Base-by-base conservation (phyloP, 2,113 vertebrate genomes). In the Hemiscyllium ocellatum region DNA sequence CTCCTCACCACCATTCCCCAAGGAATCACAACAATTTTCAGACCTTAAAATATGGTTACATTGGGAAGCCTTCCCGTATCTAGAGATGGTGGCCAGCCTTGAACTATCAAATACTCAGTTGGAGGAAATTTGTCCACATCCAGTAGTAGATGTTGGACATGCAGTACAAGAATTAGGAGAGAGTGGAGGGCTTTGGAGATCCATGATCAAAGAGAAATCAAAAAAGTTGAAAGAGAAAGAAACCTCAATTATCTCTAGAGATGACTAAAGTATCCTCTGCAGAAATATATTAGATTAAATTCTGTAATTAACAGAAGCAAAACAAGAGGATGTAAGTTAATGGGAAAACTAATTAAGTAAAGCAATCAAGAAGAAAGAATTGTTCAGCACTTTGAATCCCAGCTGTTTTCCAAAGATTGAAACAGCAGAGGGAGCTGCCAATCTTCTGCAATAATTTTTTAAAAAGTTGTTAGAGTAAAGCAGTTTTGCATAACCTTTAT, bases 261-360 rank as follows among this genome's bases (percentile, higher is more conserved):
- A 95, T 42, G 47, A 95, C 94, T 95, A 52, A 95, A 95, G 72
- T 95, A 47, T 42, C 69, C 94, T 70, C 68, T 8, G 69, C 22
- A 95, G 94, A 50, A 95, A 95, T 33, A 29, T 95, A 70, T 95
- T 70, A 95, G 94, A 95, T 72, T 95, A 95, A 95, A 76, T 95
- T 47, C 94, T 95, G 94, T 95, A 95, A 95, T 95, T 95, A 95
- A 95, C 94, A 72, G 94, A 95, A 95, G 69, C 69, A 95, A 95
- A 95, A 95, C 94, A 95, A 76, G 68, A 95, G 94, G 94, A 95
- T 42, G 50, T 69, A 95, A 95, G 94, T 95, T 95, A 95, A 95
- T 95, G 94, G 94, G 94, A 76, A 95, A 95, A 95, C 42, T 95
- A 95, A 95, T 95, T 95, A 95, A 95, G 69, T 95, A 95, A 76